These are phyloP conservation scores for Phymanthus crucifer DNA, from an alignment of 92 coral and sea anemone genomes.

Conservation along the genomic window DNA sequence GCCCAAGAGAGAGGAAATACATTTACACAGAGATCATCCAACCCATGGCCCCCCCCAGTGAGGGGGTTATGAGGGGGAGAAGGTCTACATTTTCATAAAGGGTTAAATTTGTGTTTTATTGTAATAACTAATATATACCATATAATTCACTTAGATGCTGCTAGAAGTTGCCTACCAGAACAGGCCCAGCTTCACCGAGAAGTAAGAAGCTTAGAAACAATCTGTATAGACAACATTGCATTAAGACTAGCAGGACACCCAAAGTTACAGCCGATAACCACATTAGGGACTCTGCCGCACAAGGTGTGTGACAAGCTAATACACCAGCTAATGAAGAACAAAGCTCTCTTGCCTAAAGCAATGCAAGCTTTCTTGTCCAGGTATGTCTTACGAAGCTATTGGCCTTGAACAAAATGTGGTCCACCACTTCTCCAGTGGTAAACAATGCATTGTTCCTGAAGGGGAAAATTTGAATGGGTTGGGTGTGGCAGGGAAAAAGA, in stretches of 20 bases:
- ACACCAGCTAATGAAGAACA: constrained; percentile 70
- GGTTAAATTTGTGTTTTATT: too few relatives aligned
- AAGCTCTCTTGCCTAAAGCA: constrained; percentile 74
- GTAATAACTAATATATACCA: too few relatives aligned
- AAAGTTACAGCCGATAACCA: constrained; percentile 58
- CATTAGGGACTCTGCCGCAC: constrained; percentile 76
- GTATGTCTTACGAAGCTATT: constrained; percentile 45
- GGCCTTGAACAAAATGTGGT: not conserved
- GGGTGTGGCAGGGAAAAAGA: too few relatives aligned
- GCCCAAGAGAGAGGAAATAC: too few relatives aligned
- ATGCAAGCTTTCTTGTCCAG: constrained; percentile 80
- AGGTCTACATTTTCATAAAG: too few relatives aligned
- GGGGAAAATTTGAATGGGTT: too few relatives aligned
- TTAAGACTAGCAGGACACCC: constrained; percentile 84
- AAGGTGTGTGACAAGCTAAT: constrained; percentile 80
- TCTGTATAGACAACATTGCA: constrained; percentile 74
- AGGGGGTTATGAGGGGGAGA: too few relatives aligned
- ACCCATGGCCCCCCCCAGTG: too few relatives aligned
- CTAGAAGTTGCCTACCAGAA: constrained; percentile 40
- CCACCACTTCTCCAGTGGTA: too few relatives aligned
- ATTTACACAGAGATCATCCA: too few relatives aligned
- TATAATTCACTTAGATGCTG: constrained; percentile 12
- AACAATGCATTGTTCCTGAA: too few relatives aligned
- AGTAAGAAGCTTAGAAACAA: constrained; percentile 63
- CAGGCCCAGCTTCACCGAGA: constrained; percentile 63